Base-by-base conservation (phyloP, 2,888 invertebrate species). In the Tetranychus piercei region DNA sequence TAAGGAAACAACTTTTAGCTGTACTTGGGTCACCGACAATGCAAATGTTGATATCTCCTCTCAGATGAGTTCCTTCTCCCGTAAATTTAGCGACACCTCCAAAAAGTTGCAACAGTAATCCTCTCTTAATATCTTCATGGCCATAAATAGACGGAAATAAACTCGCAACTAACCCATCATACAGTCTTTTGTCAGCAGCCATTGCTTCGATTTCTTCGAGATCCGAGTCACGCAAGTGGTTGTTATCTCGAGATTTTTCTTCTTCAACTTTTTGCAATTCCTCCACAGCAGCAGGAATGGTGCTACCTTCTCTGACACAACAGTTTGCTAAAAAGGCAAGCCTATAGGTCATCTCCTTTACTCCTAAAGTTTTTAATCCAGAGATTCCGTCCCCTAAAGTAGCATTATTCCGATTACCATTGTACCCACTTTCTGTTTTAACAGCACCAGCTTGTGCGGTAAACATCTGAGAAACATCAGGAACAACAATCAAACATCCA, bases 11-110 rank as follows among this genome's bases (percentile, higher is more conserved):
- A 0, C 95, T 95, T 83, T 99, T 99, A 44, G 97, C 97, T 0
- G 97, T 97, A 82, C 94, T 94, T 0, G 99, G 99, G 85, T 99
- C 99, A 4, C 99, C 99, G 1, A 99, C 97, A 78, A 99, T 89
- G 81, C 96, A 97, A 76, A 96, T 90, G 82, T 99, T 99, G 74
- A 99, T 88, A 81, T 99, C 97, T 8, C 99, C 99, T 79, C 99
- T 86, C 2, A 99, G 86, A 0, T 91, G 89, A 0, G 95, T 97
- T 71, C 89, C 87, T 85, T 97, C 96, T 55, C 88, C 84, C 0
- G 97, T 96, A 34, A 88, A 90, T 84, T 99, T 99, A 0, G 91
- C 89, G 0, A 99, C 96, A 0, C 99, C 99, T 6, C 99, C 94
- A 82, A 99, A 96, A 79, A 99, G 82, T 91, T 97, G 96, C 65